These are phyloP conservation scores for Poeciliopsis turneri DNA, from an alignment of 2,797 vertebrate genomes.

Conservation along the genomic window DNA sequence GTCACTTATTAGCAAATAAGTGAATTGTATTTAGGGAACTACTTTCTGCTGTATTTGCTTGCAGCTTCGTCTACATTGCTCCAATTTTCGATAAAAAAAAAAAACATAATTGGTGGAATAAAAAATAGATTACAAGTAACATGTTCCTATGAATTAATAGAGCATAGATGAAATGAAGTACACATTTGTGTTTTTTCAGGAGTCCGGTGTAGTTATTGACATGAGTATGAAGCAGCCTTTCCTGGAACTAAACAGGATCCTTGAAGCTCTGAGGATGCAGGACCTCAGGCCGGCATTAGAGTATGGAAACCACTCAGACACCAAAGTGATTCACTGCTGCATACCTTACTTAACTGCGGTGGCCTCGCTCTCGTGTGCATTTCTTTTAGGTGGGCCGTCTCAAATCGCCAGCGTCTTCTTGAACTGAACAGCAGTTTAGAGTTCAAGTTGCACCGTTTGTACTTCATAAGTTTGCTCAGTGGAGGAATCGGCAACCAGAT, in stretches of 20 bases:
- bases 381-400: slow-evolving; percentile 85
- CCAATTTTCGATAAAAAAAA: neutral
- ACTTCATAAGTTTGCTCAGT: slow-evolving; percentile 90
- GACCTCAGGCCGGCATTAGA: slow-evolving; percentile 89
- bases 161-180: neutral
- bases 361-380: neutral
- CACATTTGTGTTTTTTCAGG: slow-evolving; percentile 61
- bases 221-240: slow-evolving; percentile 93
- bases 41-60: neutral
- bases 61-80: neutral
- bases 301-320: slow-evolving; percentile 69
- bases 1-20: neutral
- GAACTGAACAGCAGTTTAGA: slow-evolving; percentile 92
- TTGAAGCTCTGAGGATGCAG: slow-evolving; percentile 90
- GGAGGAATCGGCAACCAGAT: slow-evolving; percentile 88
- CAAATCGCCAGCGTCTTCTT: slow-evolving; percentile 88
- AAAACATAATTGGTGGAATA: neutral
- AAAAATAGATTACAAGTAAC: neutral
- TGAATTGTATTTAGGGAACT: neutral
- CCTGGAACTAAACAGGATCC: slow-evolving; percentile 89
- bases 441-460: slow-evolving; percentile 90
- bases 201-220: slow-evolving; percentile 89
- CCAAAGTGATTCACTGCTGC: neutral
- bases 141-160: neutral
- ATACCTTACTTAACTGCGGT: neutral